Conservation (phyloP, 2,113 vertebrate genomes). For the Neomonachus schauinslandi region DNA sequence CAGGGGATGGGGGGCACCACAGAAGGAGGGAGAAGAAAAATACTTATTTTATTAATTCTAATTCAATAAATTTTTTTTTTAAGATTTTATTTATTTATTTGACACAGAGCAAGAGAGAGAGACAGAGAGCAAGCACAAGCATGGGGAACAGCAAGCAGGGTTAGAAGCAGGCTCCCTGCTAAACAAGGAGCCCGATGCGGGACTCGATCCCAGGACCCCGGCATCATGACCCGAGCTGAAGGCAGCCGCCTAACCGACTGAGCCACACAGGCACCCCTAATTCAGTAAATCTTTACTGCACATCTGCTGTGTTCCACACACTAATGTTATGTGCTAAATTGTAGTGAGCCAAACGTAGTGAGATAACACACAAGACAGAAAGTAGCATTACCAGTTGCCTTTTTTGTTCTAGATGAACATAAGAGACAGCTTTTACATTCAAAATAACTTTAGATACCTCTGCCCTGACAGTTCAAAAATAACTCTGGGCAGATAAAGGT, state of each 20-base stretch:
- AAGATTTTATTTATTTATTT: no score
- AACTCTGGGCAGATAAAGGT: neutral
- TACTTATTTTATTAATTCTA: neutral
- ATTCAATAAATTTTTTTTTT: neutral
- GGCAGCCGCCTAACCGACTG: no score
- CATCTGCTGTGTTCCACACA: neutral
- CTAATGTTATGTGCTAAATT: neutral
- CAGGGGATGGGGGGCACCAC: neutral
- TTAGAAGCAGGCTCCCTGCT: no score
- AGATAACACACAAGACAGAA: neutral
- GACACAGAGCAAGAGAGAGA: no score
- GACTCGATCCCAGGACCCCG: no score
- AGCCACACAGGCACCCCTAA: no score
- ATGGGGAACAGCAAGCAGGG: no score
- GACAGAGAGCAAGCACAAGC: no score
- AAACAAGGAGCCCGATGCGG: no score
- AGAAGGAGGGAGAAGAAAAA: neutral
- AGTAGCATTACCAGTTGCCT: neutral
- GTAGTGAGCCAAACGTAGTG: neutral
- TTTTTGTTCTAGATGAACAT: neutral
- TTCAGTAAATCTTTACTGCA: neutral
- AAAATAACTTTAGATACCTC: neutral
- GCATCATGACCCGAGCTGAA: no score
- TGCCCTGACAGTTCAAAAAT: neutral
- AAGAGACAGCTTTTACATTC: neutral